Conservation (phyloP, 2,888 invertebrate species). For the Epinotia demarniana region DNA sequence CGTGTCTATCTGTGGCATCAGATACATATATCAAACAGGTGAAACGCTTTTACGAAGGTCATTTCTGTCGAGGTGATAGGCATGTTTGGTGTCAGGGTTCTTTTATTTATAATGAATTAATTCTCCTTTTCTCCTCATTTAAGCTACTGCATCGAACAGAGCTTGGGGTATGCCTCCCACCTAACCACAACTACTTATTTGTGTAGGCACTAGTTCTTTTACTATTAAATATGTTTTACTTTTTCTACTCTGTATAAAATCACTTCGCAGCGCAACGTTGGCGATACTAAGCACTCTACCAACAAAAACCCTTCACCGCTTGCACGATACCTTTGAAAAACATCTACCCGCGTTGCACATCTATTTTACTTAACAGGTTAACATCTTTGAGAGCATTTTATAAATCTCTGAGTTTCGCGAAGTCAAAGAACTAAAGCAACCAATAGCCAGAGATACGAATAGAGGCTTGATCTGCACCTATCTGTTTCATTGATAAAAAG, state of each 20-base stretch:
- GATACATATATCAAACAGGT: too few relatives aligned
- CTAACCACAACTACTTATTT: not conserved
- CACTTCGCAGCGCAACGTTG: not conserved
- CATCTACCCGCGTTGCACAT: slow-evolving; percentile 3
- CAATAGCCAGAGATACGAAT: not conserved
- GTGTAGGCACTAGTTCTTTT: too few relatives aligned
- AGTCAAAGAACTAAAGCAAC: slow-evolving; percentile 23
- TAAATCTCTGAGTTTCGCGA: slow-evolving; percentile 14
- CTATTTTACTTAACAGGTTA: slow-evolving; percentile 14
- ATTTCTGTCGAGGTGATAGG: too few relatives aligned
- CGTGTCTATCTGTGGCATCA: too few relatives aligned
- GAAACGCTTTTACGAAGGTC: too few relatives aligned
- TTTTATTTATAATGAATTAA: too few relatives aligned
- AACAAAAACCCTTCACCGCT: not conserved
- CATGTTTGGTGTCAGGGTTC: too few relatives aligned
- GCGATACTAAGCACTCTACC: not conserved
- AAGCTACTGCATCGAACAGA: not conserved
- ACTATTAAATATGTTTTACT: not conserved
- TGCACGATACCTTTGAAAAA: not conserved
- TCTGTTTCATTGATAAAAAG: too few relatives aligned
- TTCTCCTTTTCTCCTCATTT: too few relatives aligned
- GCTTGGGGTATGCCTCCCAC: not conserved
- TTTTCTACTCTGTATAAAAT: not conserved
- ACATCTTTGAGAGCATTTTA: slow-evolving; percentile 8
- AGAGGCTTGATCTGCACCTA: too few relatives aligned